Base-by-base conservation (phyloP, 2,113 vertebrate species). In the Bambusicola thoracicus region DNA sequence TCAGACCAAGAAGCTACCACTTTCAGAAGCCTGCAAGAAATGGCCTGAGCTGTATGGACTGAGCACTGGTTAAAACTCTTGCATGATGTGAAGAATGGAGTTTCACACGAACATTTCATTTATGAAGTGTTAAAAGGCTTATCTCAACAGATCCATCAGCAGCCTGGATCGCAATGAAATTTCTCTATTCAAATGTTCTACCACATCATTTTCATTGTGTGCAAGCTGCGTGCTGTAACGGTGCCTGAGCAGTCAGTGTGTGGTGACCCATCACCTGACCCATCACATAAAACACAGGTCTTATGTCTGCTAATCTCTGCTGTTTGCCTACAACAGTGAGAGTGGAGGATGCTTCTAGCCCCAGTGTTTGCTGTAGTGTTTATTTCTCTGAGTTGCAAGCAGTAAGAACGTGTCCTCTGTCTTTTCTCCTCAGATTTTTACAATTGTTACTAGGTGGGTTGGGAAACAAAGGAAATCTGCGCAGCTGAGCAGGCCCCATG, bases 171-270 rank as follows among this genome's bases (percentile, higher is more conserved):
- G 3, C 87, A 87, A 85, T 78, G 87, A 82, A 82, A 80, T 69
- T 38, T 79, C 74, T 87, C 36, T 75, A 73, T 89, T 96, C 91
- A 94, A 88, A 86, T 90, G 63, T 69, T n/a, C 16, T 38, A 29
- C 62, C 92, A 30, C 80, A 72, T 49, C 2, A 15, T 72, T 96
- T 88, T 61, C 81, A 68, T 53, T 29, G 91, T 92, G 87, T 82
- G 92, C 58, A 27, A 53, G 81, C 77, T 0, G 1, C 21, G 10
- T 0, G 0, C 74, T 55, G 48, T 66, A 87, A 87, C 1, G 4
- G 85, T 38, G 49, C 85, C 40, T 62, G 77, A 58, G 73, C 0
- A 2, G 51, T 14, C 85, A 87, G 76, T 65, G 30, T n/a, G 16
- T 48, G 68, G 84, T 76, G 80, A 90, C 88, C 80, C 0, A 2